phyloP scores from a whole-genome alignment of 2,113 vertebrate species.

The Corythornis cristatus region DNA sequence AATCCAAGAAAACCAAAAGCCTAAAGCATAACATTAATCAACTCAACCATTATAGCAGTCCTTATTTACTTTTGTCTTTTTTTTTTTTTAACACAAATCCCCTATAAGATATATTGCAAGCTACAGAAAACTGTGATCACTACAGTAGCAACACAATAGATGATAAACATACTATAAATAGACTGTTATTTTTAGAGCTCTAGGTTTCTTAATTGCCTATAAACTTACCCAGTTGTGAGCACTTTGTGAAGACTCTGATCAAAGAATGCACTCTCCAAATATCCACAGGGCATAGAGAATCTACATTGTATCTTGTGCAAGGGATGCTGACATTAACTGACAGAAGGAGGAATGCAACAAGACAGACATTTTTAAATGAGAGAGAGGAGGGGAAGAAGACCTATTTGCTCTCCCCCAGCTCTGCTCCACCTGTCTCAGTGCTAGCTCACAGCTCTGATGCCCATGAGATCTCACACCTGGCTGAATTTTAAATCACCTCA shows the following conservation, averaged over 20 bases:
- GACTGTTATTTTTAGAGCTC: slow-evolving; percentile 53
- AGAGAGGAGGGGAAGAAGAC: not conserved
- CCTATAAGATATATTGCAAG: not conserved
- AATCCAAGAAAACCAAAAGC: slow-evolving; percentile 17
- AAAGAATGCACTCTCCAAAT: slow-evolving; percentile 29
- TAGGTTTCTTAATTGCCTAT: slow-evolving; percentile 34
- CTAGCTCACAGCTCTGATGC: not conserved
- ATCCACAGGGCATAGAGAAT: slow-evolving; percentile 34
- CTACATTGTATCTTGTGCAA: not conserved
- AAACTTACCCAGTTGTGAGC: slow-evolving; percentile 45
- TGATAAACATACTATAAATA: slow-evolving; percentile 32
- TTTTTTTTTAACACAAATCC: not conserved
- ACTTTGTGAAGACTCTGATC: slow-evolving; percentile 22
- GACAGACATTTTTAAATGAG: slow-evolving; percentile 14
- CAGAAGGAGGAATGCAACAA: not conserved
- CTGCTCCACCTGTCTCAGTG: not conserved
- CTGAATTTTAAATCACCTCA: not conserved
- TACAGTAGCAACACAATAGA: not conserved
- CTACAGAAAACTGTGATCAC: not conserved
- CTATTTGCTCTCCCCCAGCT: not conserved
- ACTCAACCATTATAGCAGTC: not conserved
- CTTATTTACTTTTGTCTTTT: not conserved
- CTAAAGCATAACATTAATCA: slow-evolving; percentile 24
- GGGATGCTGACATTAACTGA: not conserved
- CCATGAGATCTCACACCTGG: not conserved